A percentile compares a stretch with the other conserved stretches of the same genome.
Evolutionary conservation across 2,797 vertebrate genomes (phyloP).

Genomic region (Neosilurus mollespiculum): DNA sequence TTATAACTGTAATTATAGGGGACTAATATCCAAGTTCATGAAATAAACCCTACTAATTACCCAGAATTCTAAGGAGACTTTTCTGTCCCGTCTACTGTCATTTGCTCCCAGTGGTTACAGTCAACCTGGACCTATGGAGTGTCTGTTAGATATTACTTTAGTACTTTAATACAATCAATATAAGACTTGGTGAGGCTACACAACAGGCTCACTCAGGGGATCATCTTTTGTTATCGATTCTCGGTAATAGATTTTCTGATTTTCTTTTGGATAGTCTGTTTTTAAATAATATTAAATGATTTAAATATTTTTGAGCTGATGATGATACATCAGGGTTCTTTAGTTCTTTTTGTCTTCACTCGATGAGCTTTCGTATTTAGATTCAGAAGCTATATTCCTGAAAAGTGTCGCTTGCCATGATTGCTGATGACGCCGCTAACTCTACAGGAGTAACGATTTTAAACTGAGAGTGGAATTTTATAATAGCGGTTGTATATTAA

Average conservation of each 20-base stretch:
- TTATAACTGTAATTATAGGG: neutral
- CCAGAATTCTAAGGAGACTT: neutral
- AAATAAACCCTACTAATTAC: slow-evolving; percentile 7
- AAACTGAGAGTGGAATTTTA: too few species aligned
- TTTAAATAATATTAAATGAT: neutral
- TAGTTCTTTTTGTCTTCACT: neutral
- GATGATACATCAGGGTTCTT: neutral
- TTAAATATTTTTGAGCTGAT: neutral
- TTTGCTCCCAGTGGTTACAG: neutral
- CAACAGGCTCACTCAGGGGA: neutral
- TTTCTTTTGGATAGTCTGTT: neutral
- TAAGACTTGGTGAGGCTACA: neutral
- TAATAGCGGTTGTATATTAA: neutral
- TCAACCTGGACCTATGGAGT: neutral
- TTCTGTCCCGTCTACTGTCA: neutral
- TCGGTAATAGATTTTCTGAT: neutral
- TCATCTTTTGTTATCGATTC: neutral
- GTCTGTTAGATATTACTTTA: neutral
- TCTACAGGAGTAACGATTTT: neutral
- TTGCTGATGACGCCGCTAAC: neutral
- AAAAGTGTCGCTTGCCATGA: too few species aligned
- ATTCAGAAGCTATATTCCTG: too few species aligned
- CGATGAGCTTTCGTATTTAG: neutral
- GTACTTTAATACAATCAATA: neutral
- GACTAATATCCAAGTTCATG: neutral